Percentiles rank a stretch among this genome's conserved stretches.
phyloP scores from a whole-genome alignment of 2,888 invertebrate genomes.

The Callyntrura sp. region DNA sequence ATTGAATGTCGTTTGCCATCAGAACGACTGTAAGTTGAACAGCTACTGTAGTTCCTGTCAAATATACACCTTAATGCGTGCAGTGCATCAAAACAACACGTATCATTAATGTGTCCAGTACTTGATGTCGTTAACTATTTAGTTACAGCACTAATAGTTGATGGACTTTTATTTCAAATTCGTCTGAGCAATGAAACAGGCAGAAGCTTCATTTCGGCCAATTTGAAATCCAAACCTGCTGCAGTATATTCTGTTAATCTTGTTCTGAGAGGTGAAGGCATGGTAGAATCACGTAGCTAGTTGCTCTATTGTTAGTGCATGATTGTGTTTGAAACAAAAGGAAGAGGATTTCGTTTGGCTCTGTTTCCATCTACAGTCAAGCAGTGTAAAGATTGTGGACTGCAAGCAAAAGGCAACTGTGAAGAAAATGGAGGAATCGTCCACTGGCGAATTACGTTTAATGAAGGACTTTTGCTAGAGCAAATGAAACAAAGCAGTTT shows the following conservation, averaged over 20 bases:
- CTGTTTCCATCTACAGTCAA: too few relatives aligned
- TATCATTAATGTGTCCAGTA: constrained; percentile 40
- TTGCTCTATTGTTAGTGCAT: too few relatives aligned
- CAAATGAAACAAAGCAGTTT: neutral
- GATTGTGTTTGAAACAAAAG: too few relatives aligned
- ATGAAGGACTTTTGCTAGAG: neutral
- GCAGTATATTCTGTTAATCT: too few relatives aligned
- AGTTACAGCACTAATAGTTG: constrained; percentile 55
- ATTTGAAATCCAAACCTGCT: neutral
- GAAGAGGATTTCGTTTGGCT: too few relatives aligned
- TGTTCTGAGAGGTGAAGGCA: too few relatives aligned
- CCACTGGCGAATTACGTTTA: neutral
- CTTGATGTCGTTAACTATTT: constrained; percentile 29
- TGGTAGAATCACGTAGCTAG: too few relatives aligned
- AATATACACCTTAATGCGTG: neutral
- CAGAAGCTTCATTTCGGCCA: neutral
- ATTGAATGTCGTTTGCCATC: constrained; percentile 48
- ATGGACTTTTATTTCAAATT: constrained; percentile 47
- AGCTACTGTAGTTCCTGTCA: neutral
- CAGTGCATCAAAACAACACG: neutral
- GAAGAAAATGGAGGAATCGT: too few relatives aligned
- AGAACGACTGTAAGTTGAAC: neutral
- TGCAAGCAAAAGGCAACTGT: too few relatives aligned
- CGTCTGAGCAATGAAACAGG: neutral
- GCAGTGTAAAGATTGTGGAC: too few relatives aligned